Conservation (phyloP, 1,140 invertebrate genomes). For the Brachionus koreanus region DNA sequence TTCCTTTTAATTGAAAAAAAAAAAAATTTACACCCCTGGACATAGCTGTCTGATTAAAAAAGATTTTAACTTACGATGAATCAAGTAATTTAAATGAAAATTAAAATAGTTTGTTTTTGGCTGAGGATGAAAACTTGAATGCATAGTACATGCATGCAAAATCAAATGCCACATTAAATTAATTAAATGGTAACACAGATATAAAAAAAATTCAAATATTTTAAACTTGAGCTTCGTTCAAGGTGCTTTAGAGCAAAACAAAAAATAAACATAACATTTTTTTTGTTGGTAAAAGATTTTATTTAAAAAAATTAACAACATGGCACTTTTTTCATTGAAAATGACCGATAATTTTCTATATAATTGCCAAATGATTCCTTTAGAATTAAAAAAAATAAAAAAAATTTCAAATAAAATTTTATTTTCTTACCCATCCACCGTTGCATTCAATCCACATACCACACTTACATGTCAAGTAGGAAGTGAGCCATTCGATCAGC, state of each 20-base stretch:
- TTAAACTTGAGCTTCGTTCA: conserved; percentile 5
- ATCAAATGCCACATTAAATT: not conserved
- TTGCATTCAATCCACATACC: conserved; percentile 38
- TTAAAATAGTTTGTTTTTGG: not conserved
- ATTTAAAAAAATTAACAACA: conserved; percentile 10
- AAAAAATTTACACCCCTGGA: not conserved
- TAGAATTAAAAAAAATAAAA: not conserved
- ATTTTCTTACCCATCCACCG: not conserved
- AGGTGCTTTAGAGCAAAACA: not conserved
- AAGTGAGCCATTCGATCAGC: conserved; percentile 29
- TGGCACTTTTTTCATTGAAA: not conserved
- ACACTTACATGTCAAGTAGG: conserved; percentile 13
- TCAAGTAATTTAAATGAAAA: conserved; percentile 17
- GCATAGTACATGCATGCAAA: not conserved
- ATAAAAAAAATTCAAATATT: not conserved
- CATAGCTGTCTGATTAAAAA: not conserved
- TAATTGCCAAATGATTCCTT: conserved; percentile 31
- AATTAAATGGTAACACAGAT: not conserved
- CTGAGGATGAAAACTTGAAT: not conserved
- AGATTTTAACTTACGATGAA: conserved; percentile 44
- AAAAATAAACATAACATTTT: conserved; percentile 5
- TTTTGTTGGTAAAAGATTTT: not conserved
- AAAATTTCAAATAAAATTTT: not conserved
- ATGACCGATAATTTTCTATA: not conserved
- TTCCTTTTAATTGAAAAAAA: conserved; percentile 13